Conservation (phyloP, 2,113 vertebrate genomes). For the Athene noctua region DNA sequence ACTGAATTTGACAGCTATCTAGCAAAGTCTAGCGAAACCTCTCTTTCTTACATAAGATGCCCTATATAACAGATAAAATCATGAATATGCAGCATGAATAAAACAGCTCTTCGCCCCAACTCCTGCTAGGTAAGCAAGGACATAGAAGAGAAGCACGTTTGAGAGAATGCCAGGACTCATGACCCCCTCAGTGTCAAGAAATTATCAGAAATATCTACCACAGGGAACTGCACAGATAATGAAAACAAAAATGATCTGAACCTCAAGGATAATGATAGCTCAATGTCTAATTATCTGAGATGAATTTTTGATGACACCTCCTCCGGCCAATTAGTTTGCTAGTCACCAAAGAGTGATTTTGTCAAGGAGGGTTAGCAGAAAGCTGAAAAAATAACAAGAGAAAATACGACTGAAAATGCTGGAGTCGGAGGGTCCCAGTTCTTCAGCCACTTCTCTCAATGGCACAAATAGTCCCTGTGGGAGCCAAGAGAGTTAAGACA, state of each 20-base stretch:
- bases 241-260: conserved; percentile 32
- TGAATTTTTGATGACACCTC: conserved; percentile 37
- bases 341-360: neutral
- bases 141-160: neutral
- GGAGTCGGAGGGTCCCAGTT: neutral
- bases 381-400: neutral
- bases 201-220: conserved; percentile 23
- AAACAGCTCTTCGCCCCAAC: neutral
- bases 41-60: neutral
- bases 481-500: neutral
- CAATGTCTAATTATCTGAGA: conserved; percentile 42
- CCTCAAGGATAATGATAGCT: conserved; percentile 16
- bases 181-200: neutral
- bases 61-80: neutral
- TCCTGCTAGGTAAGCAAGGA: conserved; percentile 1
- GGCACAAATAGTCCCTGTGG: neutral
- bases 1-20: neutral
- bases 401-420: neutral
- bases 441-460: neutral
- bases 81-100: neutral
- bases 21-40: neutral
- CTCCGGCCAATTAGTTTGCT: neutral
- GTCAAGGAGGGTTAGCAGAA: neutral
- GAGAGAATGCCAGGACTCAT: neutral
- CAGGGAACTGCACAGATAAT: neutral